Conservation (phyloP, 2,888 invertebrate genomes). For the Pachymerium ferrugineum region DNA sequence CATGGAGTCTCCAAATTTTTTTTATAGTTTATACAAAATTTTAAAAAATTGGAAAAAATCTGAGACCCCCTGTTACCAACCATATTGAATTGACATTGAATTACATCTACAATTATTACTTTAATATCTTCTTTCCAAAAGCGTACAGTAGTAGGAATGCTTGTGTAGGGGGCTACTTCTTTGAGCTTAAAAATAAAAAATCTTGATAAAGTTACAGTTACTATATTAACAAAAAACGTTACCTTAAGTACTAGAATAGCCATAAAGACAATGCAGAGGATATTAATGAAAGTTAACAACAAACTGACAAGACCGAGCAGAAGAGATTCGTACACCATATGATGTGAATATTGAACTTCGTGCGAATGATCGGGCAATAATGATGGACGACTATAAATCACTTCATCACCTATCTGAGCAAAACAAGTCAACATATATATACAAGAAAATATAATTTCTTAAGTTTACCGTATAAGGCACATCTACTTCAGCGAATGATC, state of each 20-base stretch:
- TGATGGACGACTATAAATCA: background rate
- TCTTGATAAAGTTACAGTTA: background rate
- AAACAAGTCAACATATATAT: no score
- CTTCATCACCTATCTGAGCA: background rate
- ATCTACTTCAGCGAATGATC: slow-evolving; percentile 30
- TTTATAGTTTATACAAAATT: background rate
- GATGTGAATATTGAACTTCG: slow-evolving; percentile 62
- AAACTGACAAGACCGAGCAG: slow-evolving; percentile 74
- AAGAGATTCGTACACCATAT: slow-evolving; percentile 69
- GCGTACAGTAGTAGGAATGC: slow-evolving; percentile 64
- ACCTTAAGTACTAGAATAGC: slow-evolving; percentile 72
- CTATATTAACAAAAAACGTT: slow-evolving; percentile 34
- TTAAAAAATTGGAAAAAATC: slow-evolving; percentile 4
- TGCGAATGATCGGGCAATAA: background rate
- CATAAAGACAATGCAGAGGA: slow-evolving; percentile 73
- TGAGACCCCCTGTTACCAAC: no score
- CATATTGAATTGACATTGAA: background rate
- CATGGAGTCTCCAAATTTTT: no score
- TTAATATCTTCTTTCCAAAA: slow-evolving; percentile 77
- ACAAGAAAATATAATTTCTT: slow-evolving; percentile 1
- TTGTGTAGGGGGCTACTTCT: slow-evolving; percentile 74
- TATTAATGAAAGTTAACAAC: slow-evolving; percentile 71
- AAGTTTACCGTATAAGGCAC: background rate
- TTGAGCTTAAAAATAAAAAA: slow-evolving; percentile 56
- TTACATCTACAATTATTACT: slow-evolving; percentile 44